Evolutionary conservation across 2,113 vertebrate species (phyloP).

Genomic region (Felis chaus): DNA sequence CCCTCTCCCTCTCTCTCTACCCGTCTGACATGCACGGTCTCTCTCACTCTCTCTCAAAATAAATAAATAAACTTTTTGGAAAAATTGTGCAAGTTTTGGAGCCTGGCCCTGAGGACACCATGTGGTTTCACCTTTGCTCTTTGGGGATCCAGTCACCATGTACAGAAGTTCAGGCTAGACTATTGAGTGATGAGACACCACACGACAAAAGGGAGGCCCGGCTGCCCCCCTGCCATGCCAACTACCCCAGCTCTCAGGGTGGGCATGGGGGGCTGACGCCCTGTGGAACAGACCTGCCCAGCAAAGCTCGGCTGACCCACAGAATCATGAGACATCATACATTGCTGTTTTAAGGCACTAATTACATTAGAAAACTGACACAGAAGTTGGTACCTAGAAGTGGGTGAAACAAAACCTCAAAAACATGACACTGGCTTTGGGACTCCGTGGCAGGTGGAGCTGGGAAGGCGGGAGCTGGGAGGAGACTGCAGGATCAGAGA

Average conservation of each 20-base stretch:
- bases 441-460: background rate
- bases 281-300: background rate
- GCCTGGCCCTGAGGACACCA: background rate
- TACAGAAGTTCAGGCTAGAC: background rate
- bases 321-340: rapidly evolving
- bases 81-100: background rate
- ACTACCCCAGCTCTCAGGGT: background rate
- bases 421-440: background rate
- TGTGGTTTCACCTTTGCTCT: background rate
- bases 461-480: background rate
- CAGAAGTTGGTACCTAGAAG: background rate
- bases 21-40: too few species aligned
- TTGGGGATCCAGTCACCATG: background rate
- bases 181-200: background rate
- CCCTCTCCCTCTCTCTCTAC: too few species aligned
- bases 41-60: too few species aligned
- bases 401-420: background rate
- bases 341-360: background rate
- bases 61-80: too few species aligned
- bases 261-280: too few species aligned
- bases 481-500: background rate
- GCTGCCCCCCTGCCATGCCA: background rate
- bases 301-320: background rate
- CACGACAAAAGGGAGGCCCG: background rate
- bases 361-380: background rate